These are phyloP conservation scores for Phrynocephalus guinanensis DNA, from an alignment of 2,797 vertebrate genomes.

Conservation along the genomic window DNA sequence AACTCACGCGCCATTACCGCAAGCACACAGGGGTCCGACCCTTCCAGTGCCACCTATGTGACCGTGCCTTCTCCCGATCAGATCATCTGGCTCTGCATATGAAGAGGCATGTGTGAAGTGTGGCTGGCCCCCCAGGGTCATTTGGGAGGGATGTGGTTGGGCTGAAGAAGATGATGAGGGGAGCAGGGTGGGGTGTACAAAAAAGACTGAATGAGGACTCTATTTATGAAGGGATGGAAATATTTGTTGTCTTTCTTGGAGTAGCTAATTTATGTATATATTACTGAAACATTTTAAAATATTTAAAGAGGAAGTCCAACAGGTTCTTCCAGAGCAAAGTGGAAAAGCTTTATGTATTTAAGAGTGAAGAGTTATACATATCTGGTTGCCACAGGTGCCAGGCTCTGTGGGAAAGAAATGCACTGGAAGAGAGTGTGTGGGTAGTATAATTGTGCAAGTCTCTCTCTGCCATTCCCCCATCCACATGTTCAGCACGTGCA, in stretches of 20 bases:
- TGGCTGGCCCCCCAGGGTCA: background rate
- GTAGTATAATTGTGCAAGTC: background rate
- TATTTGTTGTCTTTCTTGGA: slow-evolving; percentile 36
- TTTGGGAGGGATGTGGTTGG: background rate
- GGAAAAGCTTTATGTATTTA: slow-evolving; percentile 28
- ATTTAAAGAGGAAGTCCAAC: slow-evolving; percentile 43
- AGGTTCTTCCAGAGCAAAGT: slow-evolving; percentile 17
- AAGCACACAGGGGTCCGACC: slow-evolving; percentile 93
- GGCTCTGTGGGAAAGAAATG: background rate
- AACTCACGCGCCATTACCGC: slow-evolving; percentile 91
- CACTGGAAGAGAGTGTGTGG: slow-evolving; percentile 5
- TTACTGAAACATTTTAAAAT: slow-evolving; percentile 37
- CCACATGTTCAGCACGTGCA: background rate
- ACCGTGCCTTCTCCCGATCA: slow-evolving; percentile 91
- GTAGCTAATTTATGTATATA: slow-evolving; percentile 53
- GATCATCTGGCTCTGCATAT: slow-evolving; percentile 95
- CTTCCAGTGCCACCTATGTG: slow-evolving; percentile 93
- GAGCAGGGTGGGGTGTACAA: background rate
- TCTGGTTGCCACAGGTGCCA: background rate
- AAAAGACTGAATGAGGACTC: slow-evolving; percentile 22
- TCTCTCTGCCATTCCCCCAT: background rate
- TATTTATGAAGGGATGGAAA: slow-evolving; percentile 50
- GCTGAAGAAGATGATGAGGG: slow-evolving; percentile 3
- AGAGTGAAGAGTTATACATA: slow-evolving; percentile 38
- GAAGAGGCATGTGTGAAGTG: slow-evolving; percentile 91